These are phyloP conservation scores for Drosophila nebulosa DNA, from an alignment of 1,140 invertebrate genomes.

Conservation along the genomic window DNA sequence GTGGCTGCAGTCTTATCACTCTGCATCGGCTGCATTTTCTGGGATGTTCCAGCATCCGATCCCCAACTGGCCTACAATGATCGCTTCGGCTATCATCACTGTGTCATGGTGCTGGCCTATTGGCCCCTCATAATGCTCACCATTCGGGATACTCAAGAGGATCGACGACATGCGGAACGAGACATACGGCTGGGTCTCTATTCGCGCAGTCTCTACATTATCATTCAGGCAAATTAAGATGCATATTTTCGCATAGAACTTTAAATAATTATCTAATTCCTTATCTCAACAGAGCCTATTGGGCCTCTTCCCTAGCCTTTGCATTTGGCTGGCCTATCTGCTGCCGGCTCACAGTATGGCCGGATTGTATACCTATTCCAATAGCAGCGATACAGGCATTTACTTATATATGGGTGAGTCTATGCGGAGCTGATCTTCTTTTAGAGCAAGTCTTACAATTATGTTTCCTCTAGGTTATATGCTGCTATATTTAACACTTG, in stretches of 20 bases:
- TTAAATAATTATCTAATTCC: not conserved
- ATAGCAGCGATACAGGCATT: slow-evolving; percentile 85
- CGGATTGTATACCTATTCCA: slow-evolving; percentile 87
- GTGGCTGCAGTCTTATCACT: slow-evolving; percentile 90
- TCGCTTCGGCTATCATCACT: slow-evolving; percentile 91
- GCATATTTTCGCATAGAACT: not conserved
- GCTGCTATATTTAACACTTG: slow-evolving; percentile 88
- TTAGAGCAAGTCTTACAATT: not conserved
- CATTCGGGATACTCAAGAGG: slow-evolving; percentile 86
- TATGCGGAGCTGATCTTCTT: fast-evolving
- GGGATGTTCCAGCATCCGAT: slow-evolving; percentile 91
- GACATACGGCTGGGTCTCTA: slow-evolving; percentile 91
- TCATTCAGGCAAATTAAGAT: slow-evolving; percentile 80
- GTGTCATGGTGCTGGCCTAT: slow-evolving; percentile 88
- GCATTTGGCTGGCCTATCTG: slow-evolving; percentile 90
- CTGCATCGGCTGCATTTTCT: slow-evolving; percentile 92
- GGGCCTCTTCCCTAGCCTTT: slow-evolving; percentile 81
- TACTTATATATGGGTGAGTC: slow-evolving; percentile 87
- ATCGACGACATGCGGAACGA: slow-evolving; percentile 87
- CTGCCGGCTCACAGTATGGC: slow-evolving; percentile 95
- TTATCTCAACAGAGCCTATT: slow-evolving; percentile 47
- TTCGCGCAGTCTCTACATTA: slow-evolving; percentile 88
- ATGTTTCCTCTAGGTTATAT: slow-evolving; percentile 85
- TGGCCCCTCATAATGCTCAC: slow-evolving; percentile 89
- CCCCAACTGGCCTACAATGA: slow-evolving; percentile 87